phyloP scores from a whole-genome alignment of 2,113 vertebrate species.

The Leiothrix lutea region DNA sequence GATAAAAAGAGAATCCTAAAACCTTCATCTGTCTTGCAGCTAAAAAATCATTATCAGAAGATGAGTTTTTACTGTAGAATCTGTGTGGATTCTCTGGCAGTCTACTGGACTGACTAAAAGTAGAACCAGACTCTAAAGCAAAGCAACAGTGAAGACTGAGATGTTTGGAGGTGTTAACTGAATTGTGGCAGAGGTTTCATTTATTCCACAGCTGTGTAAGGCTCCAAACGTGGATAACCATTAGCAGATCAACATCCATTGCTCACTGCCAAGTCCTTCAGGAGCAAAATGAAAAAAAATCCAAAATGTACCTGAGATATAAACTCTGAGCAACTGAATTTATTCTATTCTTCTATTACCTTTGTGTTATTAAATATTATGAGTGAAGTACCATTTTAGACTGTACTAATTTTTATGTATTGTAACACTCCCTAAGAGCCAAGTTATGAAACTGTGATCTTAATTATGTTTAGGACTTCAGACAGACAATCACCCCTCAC shows the following conservation, averaged over 20 bases:
- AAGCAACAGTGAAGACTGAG: background rate
- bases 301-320: background rate
- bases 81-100: background rate
- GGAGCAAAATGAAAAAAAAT: background rate
- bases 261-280: conserved; percentile 25
- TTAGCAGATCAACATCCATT: background rate
- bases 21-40: background rate
- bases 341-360: background rate
- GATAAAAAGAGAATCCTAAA: background rate
- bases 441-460: background rate
- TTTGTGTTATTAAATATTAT: background rate
- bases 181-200: conserved; percentile 21
- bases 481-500: background rate
- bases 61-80: background rate
- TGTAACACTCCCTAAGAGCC: background rate
- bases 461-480: background rate
- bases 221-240: background rate
- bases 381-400: background rate
- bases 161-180: conserved; percentile 34
- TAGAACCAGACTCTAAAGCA: background rate
- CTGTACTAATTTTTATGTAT: background rate
- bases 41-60: background rate
- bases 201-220: background rate
- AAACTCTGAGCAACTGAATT: background rate
- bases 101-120: background rate